Conservation (phyloP, 2,113 vertebrate genomes). For the Sebastes schlegelii region DNA sequence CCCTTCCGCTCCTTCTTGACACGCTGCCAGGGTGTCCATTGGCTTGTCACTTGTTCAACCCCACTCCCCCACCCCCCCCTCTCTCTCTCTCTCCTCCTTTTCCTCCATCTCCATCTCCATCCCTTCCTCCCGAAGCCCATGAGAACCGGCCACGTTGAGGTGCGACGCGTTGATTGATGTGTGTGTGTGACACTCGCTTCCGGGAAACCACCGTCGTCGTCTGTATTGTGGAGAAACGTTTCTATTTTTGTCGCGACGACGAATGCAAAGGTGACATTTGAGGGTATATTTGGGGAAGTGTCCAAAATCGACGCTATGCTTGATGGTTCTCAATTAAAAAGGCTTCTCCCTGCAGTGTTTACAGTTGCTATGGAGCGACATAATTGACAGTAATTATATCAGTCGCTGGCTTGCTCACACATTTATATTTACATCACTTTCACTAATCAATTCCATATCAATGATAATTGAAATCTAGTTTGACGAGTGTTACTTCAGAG, state of each 20-base stretch:
- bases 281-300: not conserved
- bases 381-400: conserved; percentile 61
- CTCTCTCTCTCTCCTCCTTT: not conserved
- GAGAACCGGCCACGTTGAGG: conserved; percentile 37
- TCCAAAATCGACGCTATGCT: not conserved
- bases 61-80: not conserved
- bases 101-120: conserved; percentile 12
- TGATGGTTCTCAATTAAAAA: conserved; percentile 16
- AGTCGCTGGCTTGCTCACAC: conserved; percentile 50
- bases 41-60: conserved; percentile 60
- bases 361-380: conserved; percentile 36
- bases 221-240: conserved; percentile 19
- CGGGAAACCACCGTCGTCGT: conserved; percentile 20
- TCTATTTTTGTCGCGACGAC: conserved; percentile 24
- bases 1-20: conserved; percentile 55
- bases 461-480: conserved; percentile 44
- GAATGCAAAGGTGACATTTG: conserved; percentile 19
- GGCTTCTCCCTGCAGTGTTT: conserved; percentile 32
- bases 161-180: conserved; percentile 52
- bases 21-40: conserved; percentile 59
- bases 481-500: conserved; percentile 28
- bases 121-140: conserved; percentile 41
- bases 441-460: conserved; percentile 56
- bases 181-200: conserved; percentile 53
- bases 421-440: conserved; percentile 47